phyloP scores from a whole-genome alignment of 2,888 invertebrate species.

The Cantharis lateralis region DNA sequence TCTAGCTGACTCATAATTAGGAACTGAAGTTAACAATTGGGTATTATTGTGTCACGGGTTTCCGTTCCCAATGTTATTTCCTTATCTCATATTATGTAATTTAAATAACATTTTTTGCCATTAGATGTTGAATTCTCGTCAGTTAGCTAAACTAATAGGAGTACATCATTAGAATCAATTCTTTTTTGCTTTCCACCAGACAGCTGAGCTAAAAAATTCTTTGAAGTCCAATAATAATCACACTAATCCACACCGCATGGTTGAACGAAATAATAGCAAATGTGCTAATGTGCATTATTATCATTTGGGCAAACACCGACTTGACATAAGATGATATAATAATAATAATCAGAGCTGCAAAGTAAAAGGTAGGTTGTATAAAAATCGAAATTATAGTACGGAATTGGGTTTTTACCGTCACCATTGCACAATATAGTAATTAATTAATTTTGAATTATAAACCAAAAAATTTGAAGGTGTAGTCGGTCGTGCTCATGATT shows the following conservation, averaged over 20 bases:
- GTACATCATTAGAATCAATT: background rate
- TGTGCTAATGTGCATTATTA: background rate
- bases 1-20: no score
- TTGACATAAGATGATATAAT: background rate
- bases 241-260: no score
- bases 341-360: background rate
- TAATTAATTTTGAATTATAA: background rate
- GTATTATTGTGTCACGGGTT: background rate
- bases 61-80: background rate
- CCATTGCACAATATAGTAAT: background rate
- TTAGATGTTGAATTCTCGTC: background rate
- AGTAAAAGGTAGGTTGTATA: background rate
- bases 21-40: background rate
- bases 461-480: background rate
- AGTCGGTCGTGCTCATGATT: background rate
- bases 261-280: no score
- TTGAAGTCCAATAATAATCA: background rate
- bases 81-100: background rate
- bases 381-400: background rate
- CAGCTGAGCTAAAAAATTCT: background rate
- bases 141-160: no score
- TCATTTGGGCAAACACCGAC: background rate
- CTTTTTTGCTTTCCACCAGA: background rate
- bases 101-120: background rate
- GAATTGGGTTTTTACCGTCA: background rate